A percentile compares a stretch with the other conserved stretches of the same genome.
phyloP scores from a whole-genome alignment of 2,113 vertebrate species.

The Trochalopteron elliotii region DNA sequence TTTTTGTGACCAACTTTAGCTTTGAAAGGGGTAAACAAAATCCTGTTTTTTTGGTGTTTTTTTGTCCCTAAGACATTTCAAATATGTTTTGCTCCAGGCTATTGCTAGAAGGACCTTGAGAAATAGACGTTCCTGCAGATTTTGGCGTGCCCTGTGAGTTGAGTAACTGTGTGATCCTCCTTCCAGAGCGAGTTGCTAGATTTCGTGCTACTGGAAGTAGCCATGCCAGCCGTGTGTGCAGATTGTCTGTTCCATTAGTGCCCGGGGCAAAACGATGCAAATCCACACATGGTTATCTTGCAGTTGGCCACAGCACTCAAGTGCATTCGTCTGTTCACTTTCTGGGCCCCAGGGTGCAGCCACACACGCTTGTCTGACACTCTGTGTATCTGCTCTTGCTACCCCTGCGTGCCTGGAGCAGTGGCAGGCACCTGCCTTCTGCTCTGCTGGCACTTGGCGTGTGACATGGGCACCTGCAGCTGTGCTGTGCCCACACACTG shows the following conservation, averaged over 20 bases:
- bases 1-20: not conserved
- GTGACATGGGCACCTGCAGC: not conserved
- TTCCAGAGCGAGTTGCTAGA: not conserved
- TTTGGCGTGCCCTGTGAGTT: not conserved
- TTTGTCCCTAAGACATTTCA: not conserved
- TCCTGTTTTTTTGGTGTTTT: too few relatives aligned
- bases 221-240: fast-evolving
- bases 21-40: not conserved
- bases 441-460: not conserved
- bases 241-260: not conserved
- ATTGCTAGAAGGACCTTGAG: not conserved
- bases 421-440: not conserved
- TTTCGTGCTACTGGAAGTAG: not conserved
- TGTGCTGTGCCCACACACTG: not conserved
- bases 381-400: not conserved
- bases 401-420: fast-evolving
- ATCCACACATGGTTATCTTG: fast-evolving
- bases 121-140: not conserved
- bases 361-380: fast-evolving
- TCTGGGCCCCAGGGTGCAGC: not conserved
- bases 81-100: not conserved
- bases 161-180: not conserved
- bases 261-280: fast-evolving
- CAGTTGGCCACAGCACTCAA: fast-evolving
- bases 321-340: not conserved